Evolutionary conservation across 2,113 vertebrate species (phyloP).

Genomic region (Hepsetus odoe): DNA sequence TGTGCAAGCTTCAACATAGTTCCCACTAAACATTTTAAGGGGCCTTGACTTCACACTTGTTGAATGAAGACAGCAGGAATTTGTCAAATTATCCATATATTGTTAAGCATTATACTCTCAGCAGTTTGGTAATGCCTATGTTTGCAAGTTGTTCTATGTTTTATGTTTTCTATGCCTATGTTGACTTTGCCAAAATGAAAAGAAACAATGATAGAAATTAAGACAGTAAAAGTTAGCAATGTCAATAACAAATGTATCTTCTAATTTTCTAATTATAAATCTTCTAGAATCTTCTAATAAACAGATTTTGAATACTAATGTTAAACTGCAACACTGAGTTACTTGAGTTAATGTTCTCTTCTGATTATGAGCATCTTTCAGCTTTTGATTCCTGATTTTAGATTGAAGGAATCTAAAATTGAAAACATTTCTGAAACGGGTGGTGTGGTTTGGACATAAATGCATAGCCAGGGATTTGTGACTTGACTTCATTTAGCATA

Average conservation of each 20-base stretch:
- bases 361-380: slow-evolving; percentile 38
- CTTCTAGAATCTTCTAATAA: no score
- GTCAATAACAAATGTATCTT: no score
- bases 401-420: neutral
- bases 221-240: neutral
- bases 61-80: neutral
- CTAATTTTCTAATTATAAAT: no score
- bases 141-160: no score
- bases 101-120: neutral
- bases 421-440: no score
- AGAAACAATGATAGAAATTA: neutral
- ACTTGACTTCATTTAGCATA: no score
- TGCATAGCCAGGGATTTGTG: no score
- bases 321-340: neutral
- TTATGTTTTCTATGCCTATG: neutral
- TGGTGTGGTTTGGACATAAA: no score
- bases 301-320: neutral
- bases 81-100: slow-evolving; percentile 6
- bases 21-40: neutral
- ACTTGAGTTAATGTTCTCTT: neutral
- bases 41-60: neutral
- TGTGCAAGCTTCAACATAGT: slow-evolving; percentile 1
- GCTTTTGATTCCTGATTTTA: slow-evolving; percentile 7
- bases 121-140: neutral
- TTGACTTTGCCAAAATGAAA: neutral